Conservation (phyloP, 64 coral and sea anemone genomes). For the Acropora tenuis region DNA sequence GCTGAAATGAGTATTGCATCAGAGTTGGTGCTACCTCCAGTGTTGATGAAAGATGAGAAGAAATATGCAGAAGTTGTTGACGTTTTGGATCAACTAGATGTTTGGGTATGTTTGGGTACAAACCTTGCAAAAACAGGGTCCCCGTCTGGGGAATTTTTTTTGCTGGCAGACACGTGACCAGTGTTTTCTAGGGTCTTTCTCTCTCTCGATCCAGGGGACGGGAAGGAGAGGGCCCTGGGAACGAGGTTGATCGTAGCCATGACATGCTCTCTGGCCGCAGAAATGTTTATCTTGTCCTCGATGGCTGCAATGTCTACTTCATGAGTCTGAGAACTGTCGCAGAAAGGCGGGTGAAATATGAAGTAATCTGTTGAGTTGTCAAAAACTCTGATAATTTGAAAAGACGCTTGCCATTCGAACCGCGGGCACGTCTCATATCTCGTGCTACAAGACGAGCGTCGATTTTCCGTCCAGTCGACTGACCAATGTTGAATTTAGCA, state of each 20-base stretch:
- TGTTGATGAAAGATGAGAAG: slow-evolving; percentile 3
- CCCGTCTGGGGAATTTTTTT: no score
- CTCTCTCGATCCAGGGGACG: no score
- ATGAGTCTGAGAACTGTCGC: background rate
- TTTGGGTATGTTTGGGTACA: background rate
- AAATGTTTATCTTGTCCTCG: slow-evolving; percentile 23
- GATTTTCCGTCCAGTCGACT: slow-evolving; percentile 46
- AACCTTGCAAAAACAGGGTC: no score
- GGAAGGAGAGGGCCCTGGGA: no score
- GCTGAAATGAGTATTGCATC: slow-evolving; percentile 33
- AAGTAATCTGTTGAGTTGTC: slow-evolving; percentile 47
- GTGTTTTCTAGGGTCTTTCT: no score
- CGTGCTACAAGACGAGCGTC: slow-evolving; percentile 26
- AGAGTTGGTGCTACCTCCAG: slow-evolving; percentile 38
- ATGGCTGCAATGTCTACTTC: slow-evolving; percentile 14
- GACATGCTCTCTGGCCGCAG: background rate
- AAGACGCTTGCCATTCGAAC: slow-evolving; percentile 5
- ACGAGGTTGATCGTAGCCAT: background rate
- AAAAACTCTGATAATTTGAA: slow-evolving; percentile 29
- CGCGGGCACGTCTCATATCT: slow-evolving; percentile 40
- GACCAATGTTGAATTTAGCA: slow-evolving; percentile 45
- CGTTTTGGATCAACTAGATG: slow-evolving; percentile 38
- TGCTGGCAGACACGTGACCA: no score
- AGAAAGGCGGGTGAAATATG: slow-evolving; percentile 40
- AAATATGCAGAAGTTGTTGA: slow-evolving; percentile 45